Percentiles rank a stretch among this genome's conserved stretches.
These are phyloP conservation scores for Malthinus seriepunctatus DNA, from an alignment of 2,888 invertebrate genomes.

Conservation along the genomic window DNA sequence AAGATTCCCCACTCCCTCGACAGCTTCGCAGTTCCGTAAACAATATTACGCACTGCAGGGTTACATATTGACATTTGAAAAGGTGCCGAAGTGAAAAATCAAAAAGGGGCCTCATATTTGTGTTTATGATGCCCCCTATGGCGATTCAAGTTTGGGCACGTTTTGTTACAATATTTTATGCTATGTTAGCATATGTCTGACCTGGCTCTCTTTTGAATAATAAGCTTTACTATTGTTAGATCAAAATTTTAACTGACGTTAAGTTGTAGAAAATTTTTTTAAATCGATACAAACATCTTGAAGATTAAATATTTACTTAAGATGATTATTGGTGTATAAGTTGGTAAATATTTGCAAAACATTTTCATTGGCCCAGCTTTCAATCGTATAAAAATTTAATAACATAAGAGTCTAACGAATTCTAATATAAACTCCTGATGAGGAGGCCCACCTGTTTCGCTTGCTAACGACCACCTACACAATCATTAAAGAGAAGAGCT, in stretches of 20 bases:
- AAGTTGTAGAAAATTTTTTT: constrained; percentile 19
- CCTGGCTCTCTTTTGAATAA: constrained; percentile 43
- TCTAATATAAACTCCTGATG: too few species aligned
- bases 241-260: constrained; percentile 36
- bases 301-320: not conserved
- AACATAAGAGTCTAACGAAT: not conserved
- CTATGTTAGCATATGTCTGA: constrained; percentile 47
- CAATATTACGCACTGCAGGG: constrained; percentile 45
- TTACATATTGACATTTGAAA: constrained; percentile 49
- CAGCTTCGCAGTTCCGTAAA: constrained; percentile 36
- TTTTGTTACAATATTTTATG: constrained; percentile 50
- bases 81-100: constrained; percentile 56
- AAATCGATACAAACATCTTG: constrained; percentile 11
- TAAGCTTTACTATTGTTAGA: constrained; percentile 42
- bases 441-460: too few species aligned
- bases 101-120: constrained; percentile 51
- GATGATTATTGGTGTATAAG: not conserved
- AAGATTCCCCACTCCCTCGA: constrained; percentile 35
- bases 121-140: constrained; percentile 52
- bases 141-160: constrained; percentile 52
- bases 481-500: too few species aligned
- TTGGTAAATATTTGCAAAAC: not conserved
- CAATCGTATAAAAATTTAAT: not conserved
- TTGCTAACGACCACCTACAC: too few species aligned
- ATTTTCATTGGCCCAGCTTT: not conserved